These are phyloP conservation scores for Poeciliopsis gracilis DNA, from an alignment of 2,797 vertebrate species.

Conservation along the genomic window DNA sequence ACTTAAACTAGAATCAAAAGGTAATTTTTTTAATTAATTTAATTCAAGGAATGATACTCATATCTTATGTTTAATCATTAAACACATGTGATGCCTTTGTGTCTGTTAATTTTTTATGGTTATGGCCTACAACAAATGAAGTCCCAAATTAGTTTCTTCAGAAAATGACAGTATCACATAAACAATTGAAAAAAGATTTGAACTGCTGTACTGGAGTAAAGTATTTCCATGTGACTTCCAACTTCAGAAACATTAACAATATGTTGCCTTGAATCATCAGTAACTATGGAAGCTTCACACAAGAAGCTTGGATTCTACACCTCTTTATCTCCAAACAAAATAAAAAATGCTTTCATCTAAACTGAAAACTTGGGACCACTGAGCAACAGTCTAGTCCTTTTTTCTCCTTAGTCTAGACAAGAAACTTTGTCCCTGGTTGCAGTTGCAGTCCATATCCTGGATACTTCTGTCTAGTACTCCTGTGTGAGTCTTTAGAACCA, in stretches of 20 bases:
- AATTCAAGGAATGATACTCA: background rate
- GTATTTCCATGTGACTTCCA: background rate
- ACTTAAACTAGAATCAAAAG: background rate
- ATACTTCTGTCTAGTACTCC: background rate
- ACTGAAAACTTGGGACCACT: background rate
- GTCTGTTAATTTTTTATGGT: background rate
- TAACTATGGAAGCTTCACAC: background rate
- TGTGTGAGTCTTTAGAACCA: background rate
- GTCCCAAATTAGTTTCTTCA: background rate
- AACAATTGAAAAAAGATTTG: background rate
- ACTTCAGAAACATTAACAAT: background rate
- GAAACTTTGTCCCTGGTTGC: background rate
- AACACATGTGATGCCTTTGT: background rate
- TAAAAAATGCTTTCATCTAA: background rate
- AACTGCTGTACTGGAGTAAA: background rate
- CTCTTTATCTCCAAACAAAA: background rate
- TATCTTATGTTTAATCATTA: background rate
- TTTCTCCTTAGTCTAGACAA: background rate
- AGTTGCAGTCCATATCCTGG: background rate
- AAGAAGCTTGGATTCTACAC: background rate
- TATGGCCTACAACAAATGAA: background rate
- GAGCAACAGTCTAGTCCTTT: background rate
- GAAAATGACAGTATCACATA: background rate
- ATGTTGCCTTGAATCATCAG: background rate
- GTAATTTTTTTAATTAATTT: background rate